These are phyloP conservation scores for Anguilla japonica DNA, from an alignment of 2,113 vertebrate genomes.

Conservation along the genomic window DNA sequence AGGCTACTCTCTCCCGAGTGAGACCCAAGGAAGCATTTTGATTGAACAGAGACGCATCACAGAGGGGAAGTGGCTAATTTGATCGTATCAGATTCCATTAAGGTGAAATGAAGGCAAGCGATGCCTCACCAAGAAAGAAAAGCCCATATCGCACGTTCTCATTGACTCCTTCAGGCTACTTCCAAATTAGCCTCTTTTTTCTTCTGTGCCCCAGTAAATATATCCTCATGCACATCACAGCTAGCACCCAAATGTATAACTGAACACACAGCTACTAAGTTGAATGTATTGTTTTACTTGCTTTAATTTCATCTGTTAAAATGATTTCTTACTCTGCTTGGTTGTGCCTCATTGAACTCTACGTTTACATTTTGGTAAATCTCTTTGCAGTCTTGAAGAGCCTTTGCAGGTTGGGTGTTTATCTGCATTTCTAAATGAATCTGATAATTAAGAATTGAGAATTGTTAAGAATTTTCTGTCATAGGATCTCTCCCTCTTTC, in stretches of 20 bases:
- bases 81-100: conserved; percentile 7
- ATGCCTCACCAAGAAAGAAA: not conserved
- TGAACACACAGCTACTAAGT: no score
- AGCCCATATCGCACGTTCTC: not conserved
- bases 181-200: not conserved
- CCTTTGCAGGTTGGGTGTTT: no score
- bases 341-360: not conserved
- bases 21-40: not conserved
- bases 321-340: not conserved
- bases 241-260: not conserved
- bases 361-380: no score
- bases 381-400: no score
- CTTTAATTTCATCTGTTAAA: no score
- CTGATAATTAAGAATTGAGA: no score
- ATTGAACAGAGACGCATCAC: not conserved
- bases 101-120: not conserved
- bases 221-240: not conserved
- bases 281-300: no score
- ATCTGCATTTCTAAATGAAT: no score
- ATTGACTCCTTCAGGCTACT: not conserved
- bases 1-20: not conserved
- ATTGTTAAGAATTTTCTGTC: no score
- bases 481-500: no score
- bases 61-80: conserved; percentile 15
- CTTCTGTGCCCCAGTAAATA: not conserved